These are phyloP conservation scores for Parthenolecanium corni DNA, from an alignment of 2,888 invertebrate species.

Conservation along the genomic window DNA sequence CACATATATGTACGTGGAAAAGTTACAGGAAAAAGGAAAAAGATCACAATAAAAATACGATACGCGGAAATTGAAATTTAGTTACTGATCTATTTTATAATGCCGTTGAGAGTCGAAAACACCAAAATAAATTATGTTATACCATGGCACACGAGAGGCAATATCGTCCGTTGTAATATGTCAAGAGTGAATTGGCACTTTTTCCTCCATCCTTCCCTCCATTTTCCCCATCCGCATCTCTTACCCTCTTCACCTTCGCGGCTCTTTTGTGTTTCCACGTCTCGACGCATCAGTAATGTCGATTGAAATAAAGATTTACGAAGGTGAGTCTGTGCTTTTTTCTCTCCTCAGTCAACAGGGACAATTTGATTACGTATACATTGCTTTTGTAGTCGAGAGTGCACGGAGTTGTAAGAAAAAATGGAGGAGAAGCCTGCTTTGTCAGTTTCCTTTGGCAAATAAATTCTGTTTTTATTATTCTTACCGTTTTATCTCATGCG, in stretches of 20 bases:
- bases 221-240: not conserved
- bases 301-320: not conserved
- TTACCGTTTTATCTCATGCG: no score
- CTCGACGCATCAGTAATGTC: not conserved
- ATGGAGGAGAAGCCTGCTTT: not conserved
- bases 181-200: not conserved
- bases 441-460: no score
- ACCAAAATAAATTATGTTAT: not conserved
- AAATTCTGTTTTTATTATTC: no score
- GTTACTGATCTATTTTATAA: slow-evolving; percentile 1
- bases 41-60: not conserved
- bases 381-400: not conserved
- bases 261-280: not conserved
- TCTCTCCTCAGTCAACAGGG: not conserved
- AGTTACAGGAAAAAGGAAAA: not conserved
- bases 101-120: not conserved
- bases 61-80: slow-evolving; percentile 7
- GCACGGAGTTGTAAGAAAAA: slow-evolving; percentile 6
- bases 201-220: not conserved
- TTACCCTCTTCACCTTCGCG: not conserved
- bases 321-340: no score
- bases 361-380: slow-evolving; percentile 1
- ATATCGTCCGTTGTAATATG: slow-evolving; percentile 2
- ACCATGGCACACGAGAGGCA: not conserved
- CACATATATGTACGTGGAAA: not conserved